phyloP scores from a whole-genome alignment of 2,888 invertebrate genomes.

The Platycnemis pennipes region DNA sequence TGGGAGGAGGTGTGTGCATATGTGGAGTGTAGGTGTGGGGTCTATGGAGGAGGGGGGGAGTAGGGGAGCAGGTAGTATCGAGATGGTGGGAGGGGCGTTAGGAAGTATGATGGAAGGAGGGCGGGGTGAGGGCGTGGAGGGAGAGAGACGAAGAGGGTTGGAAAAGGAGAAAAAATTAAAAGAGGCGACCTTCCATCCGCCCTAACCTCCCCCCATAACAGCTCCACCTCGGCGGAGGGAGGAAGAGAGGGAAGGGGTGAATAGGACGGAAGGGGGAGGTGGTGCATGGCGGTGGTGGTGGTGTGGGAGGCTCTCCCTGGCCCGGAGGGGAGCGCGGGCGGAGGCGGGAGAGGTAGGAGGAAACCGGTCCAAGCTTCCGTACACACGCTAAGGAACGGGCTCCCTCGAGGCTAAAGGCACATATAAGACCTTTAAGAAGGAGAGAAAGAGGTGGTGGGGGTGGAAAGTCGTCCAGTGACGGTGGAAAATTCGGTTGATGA shows the following conservation, averaged over 20 bases:
- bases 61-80: constrained; percentile 68
- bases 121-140: constrained; percentile 72
- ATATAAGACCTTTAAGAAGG: not conserved
- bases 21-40: no score
- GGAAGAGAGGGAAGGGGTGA: constrained; percentile 13
- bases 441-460: no score
- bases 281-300: not conserved
- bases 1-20: constrained; percentile 71
- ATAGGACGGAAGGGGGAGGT: no score
- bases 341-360: not conserved
- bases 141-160: constrained; percentile 71
- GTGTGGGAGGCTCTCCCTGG: not conserved
- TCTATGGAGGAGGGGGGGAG: constrained; percentile 68
- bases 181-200: constrained; percentile 39
- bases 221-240: constrained; percentile 1
- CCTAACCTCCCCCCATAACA: not conserved
- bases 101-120: constrained; percentile 64
- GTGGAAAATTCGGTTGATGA: no score
- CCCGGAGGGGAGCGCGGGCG: not conserved
- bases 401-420: constrained; percentile 4
- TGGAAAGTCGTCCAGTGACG: no score
- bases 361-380: constrained; percentile 65
- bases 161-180: constrained; percentile 64
- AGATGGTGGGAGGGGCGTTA: not conserved
- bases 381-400: constrained; percentile 43